Conservation (phyloP, 2,888 invertebrate species). For the Diarsia brunnea region DNA sequence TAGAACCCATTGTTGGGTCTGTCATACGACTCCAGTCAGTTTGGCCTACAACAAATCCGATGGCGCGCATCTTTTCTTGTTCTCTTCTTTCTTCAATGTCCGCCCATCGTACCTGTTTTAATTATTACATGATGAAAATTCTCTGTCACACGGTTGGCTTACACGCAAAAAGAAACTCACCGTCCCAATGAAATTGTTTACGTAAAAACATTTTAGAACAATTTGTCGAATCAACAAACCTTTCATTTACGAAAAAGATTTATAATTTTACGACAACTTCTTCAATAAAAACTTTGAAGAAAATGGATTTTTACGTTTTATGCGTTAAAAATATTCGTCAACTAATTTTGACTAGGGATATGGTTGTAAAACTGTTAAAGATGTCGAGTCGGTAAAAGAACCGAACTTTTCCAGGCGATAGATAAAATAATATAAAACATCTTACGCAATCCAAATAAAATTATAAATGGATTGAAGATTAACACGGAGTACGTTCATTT, state of each 20-base stretch:
- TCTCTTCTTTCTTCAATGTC: conserved; percentile 98
- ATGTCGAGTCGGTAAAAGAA: conserved; percentile 26
- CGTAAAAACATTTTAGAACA: conserved; percentile 29
- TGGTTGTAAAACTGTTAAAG: conserved; percentile 71
- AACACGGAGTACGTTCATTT: conserved; percentile 22
- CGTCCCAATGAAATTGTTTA: conserved; percentile 51
- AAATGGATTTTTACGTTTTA: conserved; percentile 15
- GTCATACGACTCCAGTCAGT: conserved; percentile 99
- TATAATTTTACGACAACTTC: conserved; percentile 18
- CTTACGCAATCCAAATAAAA: conserved; percentile 40
- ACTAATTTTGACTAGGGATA: conserved; percentile 55
- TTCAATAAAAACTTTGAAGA: conserved; percentile 15
- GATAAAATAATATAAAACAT: conserved; percentile 12
- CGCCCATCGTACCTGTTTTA: conserved; percentile 98
- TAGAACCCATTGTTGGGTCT: conserved; percentile 96
- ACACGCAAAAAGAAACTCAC: conserved; percentile 72
- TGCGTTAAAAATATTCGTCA: conserved; percentile 25
- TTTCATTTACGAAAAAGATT: conserved; percentile 20
- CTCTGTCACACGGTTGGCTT: conserved; percentile 61
- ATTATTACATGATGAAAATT: conserved; percentile 84
- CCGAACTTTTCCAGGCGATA: conserved; percentile 31
- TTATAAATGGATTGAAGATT: conserved; percentile 37
- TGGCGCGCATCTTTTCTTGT: conserved; percentile 97
- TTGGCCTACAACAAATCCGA: conserved; percentile 99
- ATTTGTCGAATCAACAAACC: conserved; percentile 26